A percentile compares a stretch with the other conserved stretches of the same genome.
Conservation (phyloP, 2,888 invertebrate species). For the Drosophila koepferae region DNA sequence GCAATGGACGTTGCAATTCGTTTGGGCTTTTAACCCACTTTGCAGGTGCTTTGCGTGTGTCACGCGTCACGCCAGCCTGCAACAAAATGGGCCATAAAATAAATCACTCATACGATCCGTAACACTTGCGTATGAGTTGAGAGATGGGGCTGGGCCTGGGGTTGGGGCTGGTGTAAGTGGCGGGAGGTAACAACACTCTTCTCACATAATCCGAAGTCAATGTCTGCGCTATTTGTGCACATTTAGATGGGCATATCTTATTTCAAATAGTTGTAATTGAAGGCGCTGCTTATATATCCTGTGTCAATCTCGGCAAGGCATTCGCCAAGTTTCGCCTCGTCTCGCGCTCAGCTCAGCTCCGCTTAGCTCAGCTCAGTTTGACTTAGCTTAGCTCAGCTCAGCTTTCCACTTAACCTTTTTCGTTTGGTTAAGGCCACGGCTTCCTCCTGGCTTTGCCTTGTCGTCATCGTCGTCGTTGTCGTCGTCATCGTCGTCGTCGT, state of each 20-base stretch:
- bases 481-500: constrained; percentile 8
- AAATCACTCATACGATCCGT: constrained; percentile 73
- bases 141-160: too few relatives aligned
- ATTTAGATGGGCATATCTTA: constrained; percentile 39
- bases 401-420: constrained; percentile 76
- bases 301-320: constrained; percentile 54
- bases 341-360: constrained; percentile 2
- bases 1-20: constrained; percentile 28
- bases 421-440: constrained; percentile 57
- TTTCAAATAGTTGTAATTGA: constrained; percentile 69
- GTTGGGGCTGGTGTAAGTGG: too few relatives aligned
- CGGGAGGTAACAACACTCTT: neutral
- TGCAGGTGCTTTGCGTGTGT: constrained; percentile 41
- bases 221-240: constrained; percentile 10
- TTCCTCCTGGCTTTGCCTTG: constrained; percentile 50
- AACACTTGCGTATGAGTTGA: neutral
- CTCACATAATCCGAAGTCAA: neutral
- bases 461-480: constrained; percentile 37
- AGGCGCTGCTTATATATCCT: constrained; percentile 49
- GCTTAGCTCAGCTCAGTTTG: constrained; percentile 17
- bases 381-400: constrained; percentile 57
- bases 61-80: constrained; percentile 38
- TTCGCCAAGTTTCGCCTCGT: neutral
- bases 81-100: constrained; percentile 60
- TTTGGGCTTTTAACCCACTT: constrained; percentile 49